Percentiles rank a stretch among this genome's conserved stretches.
Evolutionary conservation across 1,140 invertebrate genomes (phyloP).

Genomic region (Notospermus geniculatus): DNA sequence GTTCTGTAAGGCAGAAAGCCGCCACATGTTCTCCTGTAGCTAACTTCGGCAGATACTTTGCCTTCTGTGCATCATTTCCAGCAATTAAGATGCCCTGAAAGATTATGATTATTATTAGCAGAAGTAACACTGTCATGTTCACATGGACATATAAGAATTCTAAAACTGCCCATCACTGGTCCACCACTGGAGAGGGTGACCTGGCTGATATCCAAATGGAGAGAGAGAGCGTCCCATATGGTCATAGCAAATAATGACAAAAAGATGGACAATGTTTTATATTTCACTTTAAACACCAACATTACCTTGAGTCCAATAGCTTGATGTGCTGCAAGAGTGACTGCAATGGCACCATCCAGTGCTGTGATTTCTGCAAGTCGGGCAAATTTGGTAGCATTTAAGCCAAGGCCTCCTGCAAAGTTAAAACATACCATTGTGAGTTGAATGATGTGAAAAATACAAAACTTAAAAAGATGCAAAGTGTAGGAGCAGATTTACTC

Average conservation of each 20-base stretch:
- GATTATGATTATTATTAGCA: not conserved
- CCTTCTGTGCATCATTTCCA: constrained; percentile 85
- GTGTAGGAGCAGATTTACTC: too few relatives aligned
- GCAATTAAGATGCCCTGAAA: constrained; percentile 47
- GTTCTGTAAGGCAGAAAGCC: constrained; percentile 52
- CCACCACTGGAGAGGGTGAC: not conserved
- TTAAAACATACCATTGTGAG: too few relatives aligned
- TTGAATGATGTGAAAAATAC: too few relatives aligned
- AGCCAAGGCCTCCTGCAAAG: constrained; percentile 56
- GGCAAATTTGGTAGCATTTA: constrained; percentile 92
- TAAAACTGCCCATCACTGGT: not conserved
- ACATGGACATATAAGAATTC: constrained; percentile 2
- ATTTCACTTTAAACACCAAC: too few relatives aligned
- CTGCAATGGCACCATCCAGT: constrained; percentile 79
- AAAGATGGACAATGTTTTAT: too few relatives aligned
- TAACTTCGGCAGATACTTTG: constrained; percentile 84
- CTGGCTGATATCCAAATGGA: not conserved
- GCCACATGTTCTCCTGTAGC: constrained; percentile 54
- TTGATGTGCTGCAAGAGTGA: constrained; percentile 65
- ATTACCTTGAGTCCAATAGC: constrained; percentile 61
- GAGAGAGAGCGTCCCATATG: too few relatives aligned
- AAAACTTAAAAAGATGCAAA: too few relatives aligned
- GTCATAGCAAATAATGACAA: not conserved
- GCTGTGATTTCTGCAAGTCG: constrained; percentile 84
- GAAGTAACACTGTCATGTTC: not conserved